A percentile compares a stretch with the other conserved stretches of the same genome.
These are phyloP conservation scores for Aurelia sp. DNA, from an alignment of 30 jellyfish, hydroid and myxozoan species.

Conservation along the genomic window DNA sequence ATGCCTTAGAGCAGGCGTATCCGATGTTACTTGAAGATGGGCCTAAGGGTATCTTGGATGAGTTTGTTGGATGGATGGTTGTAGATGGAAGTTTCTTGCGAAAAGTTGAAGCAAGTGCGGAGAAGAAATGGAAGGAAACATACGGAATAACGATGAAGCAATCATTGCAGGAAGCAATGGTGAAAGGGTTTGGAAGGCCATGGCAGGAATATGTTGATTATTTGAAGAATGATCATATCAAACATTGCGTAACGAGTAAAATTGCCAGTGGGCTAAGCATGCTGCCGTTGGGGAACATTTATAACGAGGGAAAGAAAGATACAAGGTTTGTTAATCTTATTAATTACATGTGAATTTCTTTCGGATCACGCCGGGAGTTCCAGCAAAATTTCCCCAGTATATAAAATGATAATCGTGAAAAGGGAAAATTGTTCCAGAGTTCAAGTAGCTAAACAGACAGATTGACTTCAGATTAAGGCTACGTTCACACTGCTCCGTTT, in stretches of 20 bases:
- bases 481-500: too few relatives aligned
- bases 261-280: constrained; percentile 84
- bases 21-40: constrained; percentile 45
- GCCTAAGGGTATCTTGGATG: constrained; percentile 56
- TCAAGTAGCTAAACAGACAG: too few relatives aligned
- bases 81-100: constrained; percentile 17
- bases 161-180: constrained; percentile 62
- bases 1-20: constrained; percentile 60
- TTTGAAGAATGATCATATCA: constrained; percentile 63
- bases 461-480: too few relatives aligned
- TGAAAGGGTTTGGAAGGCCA: constrained; percentile 82
- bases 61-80: constrained; percentile 38
- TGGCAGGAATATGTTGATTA: constrained; percentile 73
- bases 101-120: constrained; percentile 14
- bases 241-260: constrained; percentile 70
- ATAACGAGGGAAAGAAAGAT: constrained; percentile 56
- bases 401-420: too few relatives aligned
- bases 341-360: neutral
- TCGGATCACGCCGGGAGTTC: neutral
- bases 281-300: constrained; percentile 72
- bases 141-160: constrained; percentile 38
- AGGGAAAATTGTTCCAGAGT: too few relatives aligned
- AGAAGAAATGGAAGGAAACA: constrained; percentile 48
- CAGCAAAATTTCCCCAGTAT: neutral
- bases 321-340: constrained; percentile 6